A percentile compares a stretch with the other conserved stretches of the same genome.
Evolutionary conservation across 2,888 invertebrate genomes (phyloP).

Genomic region (Drosophila dives): DNA sequence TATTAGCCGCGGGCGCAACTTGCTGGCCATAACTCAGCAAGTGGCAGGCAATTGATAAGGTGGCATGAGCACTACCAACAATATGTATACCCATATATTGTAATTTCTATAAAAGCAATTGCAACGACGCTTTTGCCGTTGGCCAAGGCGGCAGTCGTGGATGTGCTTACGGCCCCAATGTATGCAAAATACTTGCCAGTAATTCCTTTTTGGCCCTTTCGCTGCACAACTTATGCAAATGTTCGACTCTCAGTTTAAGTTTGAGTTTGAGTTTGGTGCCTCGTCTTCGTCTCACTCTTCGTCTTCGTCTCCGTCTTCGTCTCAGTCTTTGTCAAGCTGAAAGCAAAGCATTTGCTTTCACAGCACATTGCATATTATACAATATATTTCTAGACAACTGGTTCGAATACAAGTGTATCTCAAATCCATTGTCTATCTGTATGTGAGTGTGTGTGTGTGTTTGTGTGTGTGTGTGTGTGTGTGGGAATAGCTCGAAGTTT

Average conservation of each 20-base stretch:
- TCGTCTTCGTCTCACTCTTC: constrained; percentile 3
- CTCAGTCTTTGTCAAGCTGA: constrained; percentile 53
- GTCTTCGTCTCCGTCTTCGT: constrained; percentile 32
- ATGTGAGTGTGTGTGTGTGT: constrained; percentile 13
- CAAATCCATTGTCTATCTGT: background rate
- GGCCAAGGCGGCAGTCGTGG: constrained; percentile 25
- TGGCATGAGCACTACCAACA: background rate
- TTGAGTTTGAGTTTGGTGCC: background rate
- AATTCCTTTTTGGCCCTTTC: constrained; percentile 44
- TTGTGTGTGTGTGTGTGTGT: constrained; percentile 14
- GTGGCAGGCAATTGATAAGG: constrained; percentile 4
- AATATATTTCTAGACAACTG: constrained; percentile 27
- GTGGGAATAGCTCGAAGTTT: constrained; percentile 25
- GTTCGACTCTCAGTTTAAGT: constrained; percentile 19
- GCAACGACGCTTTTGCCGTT: constrained; percentile 37
- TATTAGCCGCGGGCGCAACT: constrained; percentile 37
- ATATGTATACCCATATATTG: constrained; percentile 29
- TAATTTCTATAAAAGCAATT: constrained; percentile 46
- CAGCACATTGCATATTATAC: constrained; percentile 53
- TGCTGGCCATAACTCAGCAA: constrained; percentile 35
- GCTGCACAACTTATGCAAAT: constrained; percentile 70
- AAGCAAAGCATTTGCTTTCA: constrained; percentile 55
- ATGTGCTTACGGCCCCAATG: constrained; percentile 43
- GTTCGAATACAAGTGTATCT: constrained; percentile 28
- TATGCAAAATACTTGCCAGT: constrained; percentile 67